These are phyloP conservation scores for Polypterus bichir DNA, from an alignment of 2,113 vertebrate genomes.

Conservation along the genomic window DNA sequence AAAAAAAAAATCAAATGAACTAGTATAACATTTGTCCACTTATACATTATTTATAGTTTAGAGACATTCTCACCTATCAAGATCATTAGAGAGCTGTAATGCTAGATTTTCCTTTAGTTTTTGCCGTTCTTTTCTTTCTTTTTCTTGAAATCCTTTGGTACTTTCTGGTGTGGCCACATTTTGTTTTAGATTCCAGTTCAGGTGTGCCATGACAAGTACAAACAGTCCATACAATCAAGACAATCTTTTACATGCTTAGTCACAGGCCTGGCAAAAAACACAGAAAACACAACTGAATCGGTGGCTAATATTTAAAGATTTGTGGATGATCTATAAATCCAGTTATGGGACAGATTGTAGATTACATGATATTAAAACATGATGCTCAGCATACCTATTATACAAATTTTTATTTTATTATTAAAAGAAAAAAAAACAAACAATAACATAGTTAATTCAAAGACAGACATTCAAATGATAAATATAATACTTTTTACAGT, in stretches of 20 bases:
- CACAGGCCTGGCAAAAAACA: not conserved
- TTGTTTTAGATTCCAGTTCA: not conserved
- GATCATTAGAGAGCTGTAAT: constrained; percentile 7
- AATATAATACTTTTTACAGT: too few species aligned
- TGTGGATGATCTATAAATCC: not conserved
- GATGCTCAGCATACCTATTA: too few species aligned
- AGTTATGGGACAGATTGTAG: too few species aligned
- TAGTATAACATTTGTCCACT: too few species aligned
- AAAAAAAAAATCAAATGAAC: too few species aligned
- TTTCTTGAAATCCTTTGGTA: constrained; percentile 9
- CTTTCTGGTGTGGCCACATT: constrained; percentile 4
- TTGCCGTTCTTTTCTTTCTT: constrained; percentile 8
- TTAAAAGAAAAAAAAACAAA: too few species aligned
- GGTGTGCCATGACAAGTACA: constrained; percentile 5
- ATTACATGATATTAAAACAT: too few species aligned
- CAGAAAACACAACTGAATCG: not conserved
- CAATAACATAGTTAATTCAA: too few species aligned
- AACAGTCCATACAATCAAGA: not conserved
- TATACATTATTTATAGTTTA: too few species aligned
- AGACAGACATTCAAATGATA: too few species aligned
- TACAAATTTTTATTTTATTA: too few species aligned
- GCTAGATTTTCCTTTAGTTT: constrained; percentile 15
- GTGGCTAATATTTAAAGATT: not conserved
- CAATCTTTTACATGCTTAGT: not conserved
- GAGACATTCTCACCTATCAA: constrained; percentile 11